A percentile compares a stretch with the other conserved stretches of the same genome.
Conservation (phyloP, 2,113 vertebrate species). For the Otolemur garnettii region DNA sequence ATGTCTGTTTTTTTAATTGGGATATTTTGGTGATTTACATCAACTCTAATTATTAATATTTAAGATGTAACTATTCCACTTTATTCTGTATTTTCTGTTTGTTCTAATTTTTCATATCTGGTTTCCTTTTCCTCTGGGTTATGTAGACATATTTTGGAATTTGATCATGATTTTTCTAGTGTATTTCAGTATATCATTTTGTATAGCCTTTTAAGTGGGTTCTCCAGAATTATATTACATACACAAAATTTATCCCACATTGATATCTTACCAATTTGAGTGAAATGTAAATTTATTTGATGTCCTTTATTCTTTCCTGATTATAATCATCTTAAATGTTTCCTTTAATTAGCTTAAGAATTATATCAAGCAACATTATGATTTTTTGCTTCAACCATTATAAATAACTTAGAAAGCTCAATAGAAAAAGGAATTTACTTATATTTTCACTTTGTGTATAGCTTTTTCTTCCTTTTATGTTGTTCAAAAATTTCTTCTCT, state of each 20-base stretch:
- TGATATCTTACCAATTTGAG: background rate
- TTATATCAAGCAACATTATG: background rate
- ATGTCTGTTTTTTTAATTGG: background rate
- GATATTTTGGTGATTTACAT: background rate
- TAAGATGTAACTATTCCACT: background rate
- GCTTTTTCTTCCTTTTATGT: background rate
- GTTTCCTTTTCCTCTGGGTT: background rate
- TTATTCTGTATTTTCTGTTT: background rate
- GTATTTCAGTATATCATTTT: background rate
- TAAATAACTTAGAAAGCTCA: background rate
- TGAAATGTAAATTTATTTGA: background rate
- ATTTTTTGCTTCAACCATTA: background rate
- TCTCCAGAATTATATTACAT: background rate
- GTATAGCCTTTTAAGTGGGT: background rate
- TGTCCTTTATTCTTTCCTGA: background rate
- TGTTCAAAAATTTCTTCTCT: background rate
- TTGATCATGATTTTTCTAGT: background rate
- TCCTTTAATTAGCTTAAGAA: background rate
- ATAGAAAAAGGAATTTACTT: background rate
- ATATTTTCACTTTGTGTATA: background rate
- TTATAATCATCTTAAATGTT: background rate
- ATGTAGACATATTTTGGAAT: background rate
- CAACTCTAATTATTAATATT: background rate
- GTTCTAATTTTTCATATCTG: background rate
- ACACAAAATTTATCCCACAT: background rate